Percentiles rank a stretch among this genome's conserved stretches.
These are phyloP conservation scores for Plumapathes pennacea DNA, from an alignment of 92 coral and sea anemone species.

Conservation along the genomic window DNA sequence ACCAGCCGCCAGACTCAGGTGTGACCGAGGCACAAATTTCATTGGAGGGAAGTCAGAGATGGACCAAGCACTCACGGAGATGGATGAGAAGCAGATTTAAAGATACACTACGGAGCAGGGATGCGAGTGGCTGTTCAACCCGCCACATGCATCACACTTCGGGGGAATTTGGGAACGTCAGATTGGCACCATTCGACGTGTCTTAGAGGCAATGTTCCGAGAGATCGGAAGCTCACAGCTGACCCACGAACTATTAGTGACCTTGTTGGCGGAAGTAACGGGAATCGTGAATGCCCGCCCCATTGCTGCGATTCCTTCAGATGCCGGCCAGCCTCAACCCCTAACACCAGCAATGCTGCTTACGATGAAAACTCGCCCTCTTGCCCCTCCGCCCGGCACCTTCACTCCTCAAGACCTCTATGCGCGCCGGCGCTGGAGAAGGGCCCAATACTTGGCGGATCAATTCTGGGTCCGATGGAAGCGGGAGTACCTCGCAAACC, in stretches of 20 bases:
- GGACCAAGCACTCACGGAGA: conserved; percentile 1
- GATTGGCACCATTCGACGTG: conserved; percentile 4
- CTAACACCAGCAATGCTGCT: conserved; percentile 10
- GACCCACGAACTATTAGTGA: conserved; percentile 4
- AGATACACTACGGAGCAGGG: too few relatives aligned
- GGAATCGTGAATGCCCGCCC: conserved; percentile 12
- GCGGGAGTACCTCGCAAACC: background rate
- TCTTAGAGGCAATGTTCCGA: background rate
- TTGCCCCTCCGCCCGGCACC: conserved; percentile 2
- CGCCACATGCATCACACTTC: too few relatives aligned
- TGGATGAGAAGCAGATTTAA: background rate
- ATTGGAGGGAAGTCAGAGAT: conserved; percentile 7
- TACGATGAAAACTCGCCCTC: conserved; percentile 17
- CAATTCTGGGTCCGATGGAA: conserved; percentile 1
- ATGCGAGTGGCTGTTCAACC: too few relatives aligned
- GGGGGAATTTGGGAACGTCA: conserved; percentile 7
- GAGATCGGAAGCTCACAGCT: conserved; percentile 7
- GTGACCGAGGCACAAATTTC: conserved; percentile 2
- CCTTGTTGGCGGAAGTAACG: conserved; percentile 3
- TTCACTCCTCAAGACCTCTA: conserved; percentile 8
- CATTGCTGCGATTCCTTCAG: conserved; percentile 1
- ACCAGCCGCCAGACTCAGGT: background rate
- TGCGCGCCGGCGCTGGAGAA: conserved; percentile 8
- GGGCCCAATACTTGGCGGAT: conserved; percentile 1
- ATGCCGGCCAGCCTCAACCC: conserved; percentile 12